Conservation (phyloP, 2,888 invertebrate genomes). For the Protophormia terraenovae region DNA sequence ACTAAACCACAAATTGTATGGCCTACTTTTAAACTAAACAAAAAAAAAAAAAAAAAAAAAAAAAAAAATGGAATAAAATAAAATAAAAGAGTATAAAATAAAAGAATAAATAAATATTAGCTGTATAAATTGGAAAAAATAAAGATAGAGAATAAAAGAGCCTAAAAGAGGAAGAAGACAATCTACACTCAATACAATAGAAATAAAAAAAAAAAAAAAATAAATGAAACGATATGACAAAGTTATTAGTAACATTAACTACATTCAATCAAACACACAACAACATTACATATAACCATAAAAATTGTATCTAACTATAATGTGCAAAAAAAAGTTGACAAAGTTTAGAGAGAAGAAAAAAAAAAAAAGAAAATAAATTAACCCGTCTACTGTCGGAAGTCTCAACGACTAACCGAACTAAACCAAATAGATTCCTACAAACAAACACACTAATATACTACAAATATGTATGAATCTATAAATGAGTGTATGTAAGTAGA, state of each 20-base stretch:
- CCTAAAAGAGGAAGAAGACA: background rate
- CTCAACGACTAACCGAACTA: background rate
- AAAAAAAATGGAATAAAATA: background rate
- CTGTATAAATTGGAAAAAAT: background rate
- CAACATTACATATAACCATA: background rate
- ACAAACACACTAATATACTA: no score
- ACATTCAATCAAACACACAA: background rate
- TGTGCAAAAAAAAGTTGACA: background rate
- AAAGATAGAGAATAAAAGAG: background rate
- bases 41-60: background rate
- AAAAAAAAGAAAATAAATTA: background rate
- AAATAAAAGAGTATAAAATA: background rate
- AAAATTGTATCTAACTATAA: background rate
- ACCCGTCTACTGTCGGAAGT: background rate
- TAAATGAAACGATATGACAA: background rate
- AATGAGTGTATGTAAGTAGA: background rate
- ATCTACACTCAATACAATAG: background rate
- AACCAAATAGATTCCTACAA: background rate
- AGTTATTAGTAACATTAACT: background rate
- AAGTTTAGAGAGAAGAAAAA: background rate
- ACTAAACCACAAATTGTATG: background rate
- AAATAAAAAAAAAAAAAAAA: background rate
- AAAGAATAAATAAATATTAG: background rate
- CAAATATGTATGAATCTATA: background rate
- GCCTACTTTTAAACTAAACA: background rate